A percentile compares a stretch with the other conserved stretches of the same genome.
phyloP scores from a whole-genome alignment of 1,140 invertebrate species.

The Ladona fulva region DNA sequence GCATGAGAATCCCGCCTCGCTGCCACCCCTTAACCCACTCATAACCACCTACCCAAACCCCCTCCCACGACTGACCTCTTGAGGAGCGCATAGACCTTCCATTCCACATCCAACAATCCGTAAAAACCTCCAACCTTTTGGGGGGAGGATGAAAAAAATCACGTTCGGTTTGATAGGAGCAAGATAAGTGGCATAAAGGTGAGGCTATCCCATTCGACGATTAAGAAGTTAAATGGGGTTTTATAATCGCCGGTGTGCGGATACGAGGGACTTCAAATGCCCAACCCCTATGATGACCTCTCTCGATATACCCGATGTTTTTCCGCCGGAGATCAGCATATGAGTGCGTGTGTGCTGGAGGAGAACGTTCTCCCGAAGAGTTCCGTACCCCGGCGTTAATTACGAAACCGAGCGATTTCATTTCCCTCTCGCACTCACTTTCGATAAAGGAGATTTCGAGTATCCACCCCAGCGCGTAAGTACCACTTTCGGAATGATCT shows the following conservation, averaged over 20 bases:
- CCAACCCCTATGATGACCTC: background rate
- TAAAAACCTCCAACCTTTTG: too few species aligned
- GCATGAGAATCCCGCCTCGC: too few species aligned
- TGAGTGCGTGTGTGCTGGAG: too few species aligned
- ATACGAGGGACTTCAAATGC: too few species aligned
- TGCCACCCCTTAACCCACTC: background rate
- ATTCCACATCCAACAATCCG: too few species aligned
- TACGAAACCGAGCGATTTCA: background rate
- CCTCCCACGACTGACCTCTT: too few species aligned
- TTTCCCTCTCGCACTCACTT: background rate
- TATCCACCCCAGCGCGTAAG: background rate
- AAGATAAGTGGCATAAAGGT: background rate
- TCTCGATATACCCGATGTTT: background rate
- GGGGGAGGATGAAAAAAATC: too few species aligned
- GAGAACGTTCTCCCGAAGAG: background rate
- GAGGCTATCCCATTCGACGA: constrained; percentile 2
- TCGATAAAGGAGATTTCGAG: background rate
- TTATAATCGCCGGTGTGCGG: background rate
- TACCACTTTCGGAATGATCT: background rate
- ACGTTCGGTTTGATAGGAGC: background rate
- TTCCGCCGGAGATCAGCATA: background rate
- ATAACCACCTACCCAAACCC: background rate
- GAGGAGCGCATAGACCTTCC: too few species aligned
- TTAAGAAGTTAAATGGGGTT: constrained; percentile 8
- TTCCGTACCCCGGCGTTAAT: background rate